Base-by-base conservation (phyloP, 2,888 invertebrate species). In the Yponomeuta malinellus region DNA sequence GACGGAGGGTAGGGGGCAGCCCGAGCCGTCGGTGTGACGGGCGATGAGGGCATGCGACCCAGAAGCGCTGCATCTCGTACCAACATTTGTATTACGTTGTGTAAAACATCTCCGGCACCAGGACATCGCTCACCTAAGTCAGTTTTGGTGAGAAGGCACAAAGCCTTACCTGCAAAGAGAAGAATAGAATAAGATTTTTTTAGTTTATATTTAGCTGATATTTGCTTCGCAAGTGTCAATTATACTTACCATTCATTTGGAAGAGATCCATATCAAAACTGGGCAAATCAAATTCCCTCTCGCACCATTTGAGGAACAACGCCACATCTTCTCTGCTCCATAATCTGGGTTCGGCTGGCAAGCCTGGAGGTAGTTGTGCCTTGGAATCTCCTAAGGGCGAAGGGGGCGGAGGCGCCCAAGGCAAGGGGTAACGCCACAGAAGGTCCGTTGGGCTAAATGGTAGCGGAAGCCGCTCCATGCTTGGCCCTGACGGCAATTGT, bases 101-200 rank as follows among this genome's bases (percentile, higher is more conserved):
- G 98, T 74, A 98, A 92, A 31, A 98, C 96, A 84, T 98, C 98
- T 2, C 98, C 98, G 52, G 97, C 97, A 31, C 97, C 96, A 0
- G 98, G 98, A 77, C 97, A 97, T 72, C 98, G 94, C 82, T 98
- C 98, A 43, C 96, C 96, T 77, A 98, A 94, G 87, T 98, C 98
- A 23, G 95, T 95, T 85, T 98, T 96, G 68, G 97, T 98, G 74
- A 98, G 90, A 69, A 98, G 93, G 84, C 98, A 98, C 78, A 98
- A 91, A 1, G 98, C 98, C 90, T 98, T 98, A 73, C 96, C 96
- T 96, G 90, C 70, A 83, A 83, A 78, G 71, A 73, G 0, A 74
- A 72, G 75, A 72, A 72, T 59, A 66, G 2, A 15, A 37, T 10
- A 5, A 15, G 33, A 29, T 59, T 71, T 67, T 52, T 67, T n/a